phyloP scores from a whole-genome alignment of 2,888 invertebrate species.

The Pollenia labialis region DNA sequence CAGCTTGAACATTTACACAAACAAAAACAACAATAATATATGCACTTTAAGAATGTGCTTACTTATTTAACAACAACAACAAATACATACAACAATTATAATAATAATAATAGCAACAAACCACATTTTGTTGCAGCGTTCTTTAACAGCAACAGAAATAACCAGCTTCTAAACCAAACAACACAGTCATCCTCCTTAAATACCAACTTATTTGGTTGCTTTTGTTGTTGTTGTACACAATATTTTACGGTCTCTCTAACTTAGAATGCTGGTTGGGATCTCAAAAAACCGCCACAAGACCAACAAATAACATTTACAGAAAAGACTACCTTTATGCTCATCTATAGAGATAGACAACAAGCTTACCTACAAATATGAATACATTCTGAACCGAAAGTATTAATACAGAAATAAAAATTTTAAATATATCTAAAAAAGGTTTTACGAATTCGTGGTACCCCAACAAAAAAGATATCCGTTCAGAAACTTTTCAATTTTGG shows the following conservation, averaged over 20 bases:
- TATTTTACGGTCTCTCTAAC: slow-evolving; percentile 47
- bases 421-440: too few relatives aligned
- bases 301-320: slow-evolving; percentile 10
- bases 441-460: too few relatives aligned
- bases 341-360: slow-evolving; percentile 1
- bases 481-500: too few relatives aligned
- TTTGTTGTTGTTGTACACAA: slow-evolving; percentile 22
- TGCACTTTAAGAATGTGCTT: slow-evolving; percentile 37
- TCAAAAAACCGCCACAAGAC: not conserved
- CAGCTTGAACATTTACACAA: not conserved
- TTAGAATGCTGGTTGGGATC: slow-evolving; percentile 30
- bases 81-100: not conserved
- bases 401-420: too few relatives aligned
- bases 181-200: slow-evolving; percentile 26
- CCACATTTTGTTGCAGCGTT: slow-evolving; percentile 24
- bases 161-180: slow-evolving; percentile 34
- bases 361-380: too few relatives aligned
- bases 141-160: not conserved
- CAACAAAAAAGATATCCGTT: too few relatives aligned
- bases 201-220: not conserved
- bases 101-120: not conserved
- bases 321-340: slow-evolving; percentile 38
- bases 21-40: slow-evolving; percentile 42
- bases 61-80: slow-evolving; percentile 28
- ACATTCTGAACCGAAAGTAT: too few relatives aligned